Conservation (phyloP, 2,888 invertebrate genomes). For the Cotesia congregata region DNA sequence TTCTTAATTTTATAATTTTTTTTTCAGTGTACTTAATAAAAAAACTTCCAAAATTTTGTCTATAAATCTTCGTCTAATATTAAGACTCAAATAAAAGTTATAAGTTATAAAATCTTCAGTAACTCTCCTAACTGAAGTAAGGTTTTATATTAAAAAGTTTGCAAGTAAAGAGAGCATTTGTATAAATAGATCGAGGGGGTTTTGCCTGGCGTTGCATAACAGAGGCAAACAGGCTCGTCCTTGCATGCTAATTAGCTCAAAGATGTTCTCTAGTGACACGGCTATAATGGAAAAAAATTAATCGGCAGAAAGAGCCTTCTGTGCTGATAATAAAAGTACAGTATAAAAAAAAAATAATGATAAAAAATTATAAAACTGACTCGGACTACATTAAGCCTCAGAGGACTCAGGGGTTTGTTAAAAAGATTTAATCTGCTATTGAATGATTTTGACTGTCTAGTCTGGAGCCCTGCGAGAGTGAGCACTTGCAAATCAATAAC, state of each 20-base stretch:
- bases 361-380: no score
- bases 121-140: no score
- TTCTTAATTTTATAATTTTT: no score
- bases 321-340: conserved; percentile 45
- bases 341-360: no score
- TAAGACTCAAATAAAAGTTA: no score
- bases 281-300: not conserved
- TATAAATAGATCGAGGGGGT: conserved; percentile 63
- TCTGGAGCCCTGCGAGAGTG: not conserved
- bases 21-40: no score
- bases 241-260: conserved; percentile 68
- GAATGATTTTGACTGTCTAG: conserved; percentile 14
- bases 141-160: no score
- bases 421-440: conserved; percentile 5
- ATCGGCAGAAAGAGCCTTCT: no score
- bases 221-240: conserved; percentile 65
- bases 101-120: no score
- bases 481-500: conserved; percentile 9
- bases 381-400: not conserved
- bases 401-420: not conserved
- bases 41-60: no score
- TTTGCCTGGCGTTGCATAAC: conserved; percentile 53
- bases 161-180: conserved; percentile 26
- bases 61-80: no score
- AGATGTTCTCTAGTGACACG: conserved; percentile 43